These are phyloP conservation scores for Oophaga pumilio DNA, from an alignment of 2,113 vertebrate species.

Conservation along the genomic window DNA sequence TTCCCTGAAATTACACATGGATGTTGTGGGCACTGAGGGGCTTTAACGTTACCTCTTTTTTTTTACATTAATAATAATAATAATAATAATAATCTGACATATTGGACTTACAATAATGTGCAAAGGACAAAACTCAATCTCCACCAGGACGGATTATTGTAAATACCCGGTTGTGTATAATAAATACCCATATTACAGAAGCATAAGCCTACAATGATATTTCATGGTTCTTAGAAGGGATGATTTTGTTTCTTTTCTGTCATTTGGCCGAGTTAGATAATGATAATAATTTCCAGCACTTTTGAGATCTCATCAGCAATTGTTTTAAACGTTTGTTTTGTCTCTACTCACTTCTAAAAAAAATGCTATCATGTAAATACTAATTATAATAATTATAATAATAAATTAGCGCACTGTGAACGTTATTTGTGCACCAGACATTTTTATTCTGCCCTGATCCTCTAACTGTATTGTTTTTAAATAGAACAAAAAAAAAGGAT, in stretches of 20 bases:
- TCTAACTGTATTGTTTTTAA: neutral
- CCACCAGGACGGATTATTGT: conserved; percentile 6
- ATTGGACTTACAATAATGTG: neutral
- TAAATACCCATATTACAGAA: conserved; percentile 22
- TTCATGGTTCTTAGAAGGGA: conserved; percentile 57
- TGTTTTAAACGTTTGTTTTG: conserved; percentile 75
- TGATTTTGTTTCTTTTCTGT: conserved; percentile 70
- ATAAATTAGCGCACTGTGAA: conserved; percentile 79
- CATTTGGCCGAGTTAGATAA: conserved; percentile 69
- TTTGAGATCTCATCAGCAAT: conserved; percentile 75
- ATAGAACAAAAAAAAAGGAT: neutral
- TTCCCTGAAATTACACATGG: neutral
- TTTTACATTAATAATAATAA: conserved; percentile 4
- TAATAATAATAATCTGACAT: conserved; percentile 12
- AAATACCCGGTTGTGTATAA: conserved; percentile 27
- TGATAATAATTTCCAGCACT: conserved; percentile 76
- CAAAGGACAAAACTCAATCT: neutral
- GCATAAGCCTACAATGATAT: conserved; percentile 1
- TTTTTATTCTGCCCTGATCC: conserved; percentile 66
- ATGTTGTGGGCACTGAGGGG: neutral
- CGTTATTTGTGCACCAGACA: conserved; percentile 79
- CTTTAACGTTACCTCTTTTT: neutral
- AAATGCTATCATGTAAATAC: conserved; percentile 78
- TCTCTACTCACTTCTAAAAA: conserved; percentile 75
- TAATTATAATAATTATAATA: conserved; percentile 43